Base-by-base conservation (phyloP, 2,113 vertebrate species). In the Dolichotis patagonum region DNA sequence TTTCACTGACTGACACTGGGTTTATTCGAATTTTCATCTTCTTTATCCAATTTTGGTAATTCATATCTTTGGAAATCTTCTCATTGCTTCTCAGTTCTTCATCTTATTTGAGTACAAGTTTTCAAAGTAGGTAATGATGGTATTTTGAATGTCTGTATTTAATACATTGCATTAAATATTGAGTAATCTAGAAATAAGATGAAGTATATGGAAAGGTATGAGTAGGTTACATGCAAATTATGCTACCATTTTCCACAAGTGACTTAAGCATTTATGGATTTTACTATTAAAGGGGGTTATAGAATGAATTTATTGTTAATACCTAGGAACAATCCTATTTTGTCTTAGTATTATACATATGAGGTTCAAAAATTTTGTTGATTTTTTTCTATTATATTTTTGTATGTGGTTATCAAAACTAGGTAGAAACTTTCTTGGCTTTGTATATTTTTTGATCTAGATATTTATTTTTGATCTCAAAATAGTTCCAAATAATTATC, bases 391-490 rank as follows among this genome's bases (percentile, higher is more conserved):
- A 73, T 67, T 62, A 71, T 2, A 22, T 65, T 80, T 80, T 91
- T 82, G 17, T 2, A 95, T 92, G 86, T 77, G 35, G 30, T 89
- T 67, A 77, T 56, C 80, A 80, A 32, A 91, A 85, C 1, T 58
- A 46, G 62, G 16, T 32, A 81, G 13, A 28, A 91, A 84, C 52
- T 54, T 60, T 46, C 7, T 49, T 56, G 24, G 3, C 46, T 85
- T 85, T 38, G 5, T 62, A 49, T 43, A 62, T 77, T 94, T 83
- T 93, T 84, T 41, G 30, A 77, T 63, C 10, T 54, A 30, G n/a
- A 56, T 77, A 87, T 65, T 58, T 91, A 54, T 49, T 30, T 77
- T 58, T 63, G 14, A 56, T 77, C 12, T 83, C 38, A 43, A 86
- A 28, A n/a, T 49, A 63, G 9, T 83, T 96, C 67, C 80, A 71